Percentiles rank a stretch among this genome's conserved stretches.
Evolutionary conservation across 2,888 invertebrate genomes (phyloP).

Genomic region (Drosophila sordidapex): DNA sequence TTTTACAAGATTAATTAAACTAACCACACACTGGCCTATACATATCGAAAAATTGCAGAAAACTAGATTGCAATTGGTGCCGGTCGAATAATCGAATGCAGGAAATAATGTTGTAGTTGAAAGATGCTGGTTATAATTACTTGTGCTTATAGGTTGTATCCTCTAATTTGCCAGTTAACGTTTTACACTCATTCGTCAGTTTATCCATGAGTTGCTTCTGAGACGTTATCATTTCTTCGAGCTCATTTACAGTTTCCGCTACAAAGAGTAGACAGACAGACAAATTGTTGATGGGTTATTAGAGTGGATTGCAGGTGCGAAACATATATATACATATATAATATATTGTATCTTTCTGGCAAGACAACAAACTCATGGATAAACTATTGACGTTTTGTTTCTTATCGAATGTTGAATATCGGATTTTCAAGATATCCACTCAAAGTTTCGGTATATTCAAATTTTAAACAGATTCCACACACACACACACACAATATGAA

Average conservation of each 20-base stretch:
- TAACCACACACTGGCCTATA: background rate
- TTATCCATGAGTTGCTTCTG: constrained; percentile 97
- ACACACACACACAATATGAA: constrained; percentile 82
- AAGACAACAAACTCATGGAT: constrained; percentile 87
- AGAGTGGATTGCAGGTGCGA: constrained; percentile 25
- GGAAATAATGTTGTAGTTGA: background rate
- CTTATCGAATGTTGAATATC: constrained; percentile 41
- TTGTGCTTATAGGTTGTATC: constrained; percentile 94
- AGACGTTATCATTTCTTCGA: constrained; percentile 95
- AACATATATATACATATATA: constrained; percentile 4
- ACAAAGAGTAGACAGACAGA: constrained; percentile 85
- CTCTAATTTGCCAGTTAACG: constrained; percentile 95
- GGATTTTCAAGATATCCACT: constrained; percentile 12
- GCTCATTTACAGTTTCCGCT: constrained; percentile 95
- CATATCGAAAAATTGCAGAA: background rate
- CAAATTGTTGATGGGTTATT: constrained; percentile 41
- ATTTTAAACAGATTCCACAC: constrained; percentile 28
- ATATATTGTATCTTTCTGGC: constrained; percentile 22
- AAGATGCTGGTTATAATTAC: constrained; percentile 85
- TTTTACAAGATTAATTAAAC: background rate
- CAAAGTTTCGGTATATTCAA: constrained; percentile 12
- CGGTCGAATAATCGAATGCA: background rate
- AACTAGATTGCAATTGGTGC: constrained; percentile 30
- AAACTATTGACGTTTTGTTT: constrained; percentile 87
- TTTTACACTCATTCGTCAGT: constrained; percentile 95